phyloP scores from a whole-genome alignment of 2,888 invertebrate species.

The Tenodera sinensis region DNA sequence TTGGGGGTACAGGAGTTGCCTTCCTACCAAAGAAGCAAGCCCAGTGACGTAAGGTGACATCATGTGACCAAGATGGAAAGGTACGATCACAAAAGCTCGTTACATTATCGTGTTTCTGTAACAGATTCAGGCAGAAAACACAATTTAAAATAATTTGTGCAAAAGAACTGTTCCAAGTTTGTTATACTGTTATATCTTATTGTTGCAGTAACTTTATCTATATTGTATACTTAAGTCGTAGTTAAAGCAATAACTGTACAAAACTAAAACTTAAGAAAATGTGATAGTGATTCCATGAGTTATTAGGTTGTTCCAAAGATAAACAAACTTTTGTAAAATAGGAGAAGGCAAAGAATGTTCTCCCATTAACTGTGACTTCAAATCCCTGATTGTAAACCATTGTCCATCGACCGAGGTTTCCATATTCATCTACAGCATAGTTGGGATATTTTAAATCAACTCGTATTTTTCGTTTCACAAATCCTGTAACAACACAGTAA shows the following conservation, averaged over 20 bases:
- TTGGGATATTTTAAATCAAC: constrained; percentile 45
- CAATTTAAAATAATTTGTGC: too few relatives aligned
- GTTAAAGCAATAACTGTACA: background rate
- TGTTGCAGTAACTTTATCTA: too few relatives aligned
- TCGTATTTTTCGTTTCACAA: constrained; percentile 31
- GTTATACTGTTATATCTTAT: too few relatives aligned
- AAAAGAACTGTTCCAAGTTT: too few relatives aligned
- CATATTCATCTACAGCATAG: constrained; percentile 45
- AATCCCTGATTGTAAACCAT: constrained; percentile 52
- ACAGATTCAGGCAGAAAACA: background rate
- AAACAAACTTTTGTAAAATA: constrained; percentile 37
- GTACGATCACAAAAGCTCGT: constrained; percentile 45
- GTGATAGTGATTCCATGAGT: background rate
- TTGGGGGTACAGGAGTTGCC: constrained; percentile 19
- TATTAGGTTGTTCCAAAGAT: background rate
- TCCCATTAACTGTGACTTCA: constrained; percentile 42
- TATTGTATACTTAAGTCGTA: background rate
- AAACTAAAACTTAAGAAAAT: background rate
- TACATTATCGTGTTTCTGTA: constrained; percentile 33
- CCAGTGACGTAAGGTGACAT: constrained; percentile 46
- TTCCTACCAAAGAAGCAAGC: constrained; percentile 44
- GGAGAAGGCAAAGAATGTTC: constrained; percentile 48
- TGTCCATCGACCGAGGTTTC: constrained; percentile 50
- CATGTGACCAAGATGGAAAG: constrained; percentile 47
- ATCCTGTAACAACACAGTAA: constrained; percentile 24